Percentiles rank a stretch among this genome's conserved stretches.
Evolutionary conservation across 2,888 invertebrate species (phyloP).

Genomic region (Euzophera pinguis): DNA sequence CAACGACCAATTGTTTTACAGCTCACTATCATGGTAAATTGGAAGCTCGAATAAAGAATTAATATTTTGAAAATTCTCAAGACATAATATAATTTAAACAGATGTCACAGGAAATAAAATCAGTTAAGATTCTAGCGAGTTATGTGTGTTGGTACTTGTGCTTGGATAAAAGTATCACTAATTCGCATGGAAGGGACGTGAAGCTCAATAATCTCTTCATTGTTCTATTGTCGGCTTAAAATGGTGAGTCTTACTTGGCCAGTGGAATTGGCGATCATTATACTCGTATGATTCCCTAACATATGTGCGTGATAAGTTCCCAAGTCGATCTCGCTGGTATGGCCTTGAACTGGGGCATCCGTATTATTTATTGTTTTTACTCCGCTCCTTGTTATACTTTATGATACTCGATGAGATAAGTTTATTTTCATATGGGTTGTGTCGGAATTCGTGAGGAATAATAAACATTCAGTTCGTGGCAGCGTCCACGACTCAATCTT

Average conservation of each 20-base stretch:
- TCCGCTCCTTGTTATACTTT: conserved; percentile 26
- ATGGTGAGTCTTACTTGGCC: not conserved
- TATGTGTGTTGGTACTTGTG: too few relatives aligned
- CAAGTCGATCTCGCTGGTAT: too few relatives aligned
- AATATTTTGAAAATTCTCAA: too few relatives aligned
- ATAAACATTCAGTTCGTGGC: not conserved
- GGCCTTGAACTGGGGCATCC: conserved; percentile 26
- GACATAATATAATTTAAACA: too few relatives aligned
- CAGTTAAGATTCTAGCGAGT: too few relatives aligned
- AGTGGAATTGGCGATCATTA: conserved; percentile 20
- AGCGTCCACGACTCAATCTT: not conserved
- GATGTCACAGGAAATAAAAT: too few relatives aligned
- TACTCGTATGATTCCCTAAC: too few relatives aligned
- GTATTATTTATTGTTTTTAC: conserved; percentile 32
- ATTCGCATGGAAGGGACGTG: not conserved
- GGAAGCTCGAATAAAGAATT: not conserved
- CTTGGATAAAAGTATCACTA: not conserved
- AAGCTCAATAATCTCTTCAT: not conserved
- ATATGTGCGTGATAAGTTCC: too few relatives aligned
- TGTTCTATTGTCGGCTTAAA: conserved; percentile 1
- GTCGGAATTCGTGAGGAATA: not conserved
- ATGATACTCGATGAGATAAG: not conserved
- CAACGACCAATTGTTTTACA: not conserved
- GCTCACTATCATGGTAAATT: not conserved
- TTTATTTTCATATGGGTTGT: not conserved